Evolutionary conservation across 2,797 vertebrate genomes (phyloP), one percentile per base, ranked within the genome.

Genomic region (Propithecus deckenii): DNA sequence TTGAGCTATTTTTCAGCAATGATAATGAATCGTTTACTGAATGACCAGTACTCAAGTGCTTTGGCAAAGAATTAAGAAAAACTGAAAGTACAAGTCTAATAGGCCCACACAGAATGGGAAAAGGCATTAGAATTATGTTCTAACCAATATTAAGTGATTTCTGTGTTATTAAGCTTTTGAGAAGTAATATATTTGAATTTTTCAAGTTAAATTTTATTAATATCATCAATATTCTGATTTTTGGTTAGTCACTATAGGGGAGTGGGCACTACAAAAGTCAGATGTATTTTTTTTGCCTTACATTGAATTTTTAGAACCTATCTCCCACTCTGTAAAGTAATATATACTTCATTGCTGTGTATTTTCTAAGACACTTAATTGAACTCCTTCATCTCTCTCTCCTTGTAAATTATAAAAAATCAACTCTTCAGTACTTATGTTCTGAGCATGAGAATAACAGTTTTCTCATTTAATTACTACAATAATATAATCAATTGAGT

Each of bases 61-160:
- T 91, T 8, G 22, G 8, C 28, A 75, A 9, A 75, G 50, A 84
- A 79, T 93, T 94, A 75, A 71, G 69, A 81, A 86, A 48, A 78
- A 67, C 55, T 84, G 35, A 84, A 87, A 52, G 38, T 89, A 43
- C 25, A 95, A 84, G 18, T 95, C 41, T 87, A 20, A 88, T 65
- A 74, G 72, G 35, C 10, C 41, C 38, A 89, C 28, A 72, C 28
- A 80, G 46, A 71, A 75, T 94, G 46, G n/a, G 18, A 67, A 88
- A 57, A 81, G 59, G 4, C 80, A 48, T 92, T 97, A 95, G 75
- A 94, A 76, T 94, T 97, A 74, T 76, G 55, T 86, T 93, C 59
- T 86, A 61, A 69, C 25, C 20, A 86, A 22, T 50, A 91, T 79
- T 83, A 76, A 75, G 15, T 93, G 43, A 97, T 86, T 94, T 95